Conservation (phyloP, 2,797 vertebrate genomes). For the Thamnophis elegans region DNA sequence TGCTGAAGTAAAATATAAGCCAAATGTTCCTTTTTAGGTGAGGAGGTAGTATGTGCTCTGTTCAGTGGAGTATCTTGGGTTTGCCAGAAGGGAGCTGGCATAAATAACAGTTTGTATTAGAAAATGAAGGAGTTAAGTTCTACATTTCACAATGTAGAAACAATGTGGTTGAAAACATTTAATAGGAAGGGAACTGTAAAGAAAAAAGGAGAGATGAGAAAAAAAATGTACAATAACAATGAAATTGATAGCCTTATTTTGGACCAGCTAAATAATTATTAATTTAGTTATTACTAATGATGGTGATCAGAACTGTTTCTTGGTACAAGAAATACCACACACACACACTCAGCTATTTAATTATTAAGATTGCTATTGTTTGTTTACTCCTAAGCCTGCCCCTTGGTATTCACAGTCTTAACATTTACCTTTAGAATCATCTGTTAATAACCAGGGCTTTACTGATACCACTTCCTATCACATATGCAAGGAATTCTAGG, state of each 20-base stretch:
- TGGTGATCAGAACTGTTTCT: not conserved
- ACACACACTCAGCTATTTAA: not conserved
- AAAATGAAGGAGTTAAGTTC: constrained; percentile 19
- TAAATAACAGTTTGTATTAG: constrained; percentile 37
- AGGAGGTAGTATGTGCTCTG: not conserved
- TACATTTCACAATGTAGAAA: constrained; percentile 29
- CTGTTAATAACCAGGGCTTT: not conserved
- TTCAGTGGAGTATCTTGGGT: not conserved
- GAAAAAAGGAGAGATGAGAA: not conserved
- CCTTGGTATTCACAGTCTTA: not conserved
- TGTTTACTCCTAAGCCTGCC: not conserved
- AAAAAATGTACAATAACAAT: constrained; percentile 35
- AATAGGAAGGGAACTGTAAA: constrained; percentile 43
- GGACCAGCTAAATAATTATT: not conserved
- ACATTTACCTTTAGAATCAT: not conserved
- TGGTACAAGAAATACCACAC: not conserved
- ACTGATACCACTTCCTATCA: not conserved
- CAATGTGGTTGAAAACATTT: constrained; percentile 2
- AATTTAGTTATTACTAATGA: not conserved
- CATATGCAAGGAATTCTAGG: not conserved
- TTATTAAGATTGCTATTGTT: not conserved
- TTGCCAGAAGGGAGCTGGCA: constrained; percentile 13
- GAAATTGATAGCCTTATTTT: not conserved
- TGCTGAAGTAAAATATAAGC: not conserved
- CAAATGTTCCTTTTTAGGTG: no score